phyloP scores from a whole-genome alignment of 2,113 vertebrate genomes.

The Halichoeres trimaculatus region DNA sequence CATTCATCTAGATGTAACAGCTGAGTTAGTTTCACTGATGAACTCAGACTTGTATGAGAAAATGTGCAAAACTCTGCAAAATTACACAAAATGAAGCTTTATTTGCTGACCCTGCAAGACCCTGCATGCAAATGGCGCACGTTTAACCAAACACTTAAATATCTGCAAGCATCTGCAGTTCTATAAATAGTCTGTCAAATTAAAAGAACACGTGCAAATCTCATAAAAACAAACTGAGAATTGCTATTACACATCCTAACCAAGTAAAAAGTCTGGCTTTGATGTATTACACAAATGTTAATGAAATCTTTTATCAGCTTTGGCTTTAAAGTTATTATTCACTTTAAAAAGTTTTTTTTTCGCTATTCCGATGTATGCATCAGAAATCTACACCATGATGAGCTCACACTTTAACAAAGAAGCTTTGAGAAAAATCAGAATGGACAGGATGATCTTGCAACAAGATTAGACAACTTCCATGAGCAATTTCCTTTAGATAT shows the following conservation, averaged over 20 bases:
- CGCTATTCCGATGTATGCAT: too few relatives aligned
- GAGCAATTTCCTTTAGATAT: too few relatives aligned
- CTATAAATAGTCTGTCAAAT: background rate
- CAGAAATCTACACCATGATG: too few relatives aligned
- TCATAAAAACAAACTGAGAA: background rate
- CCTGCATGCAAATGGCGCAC: background rate
- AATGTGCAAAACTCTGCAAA: background rate
- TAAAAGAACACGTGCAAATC: background rate
- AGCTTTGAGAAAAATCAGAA: too few relatives aligned
- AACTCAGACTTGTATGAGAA: background rate
- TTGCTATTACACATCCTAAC: background rate
- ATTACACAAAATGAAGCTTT: background rate
- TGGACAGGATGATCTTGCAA: too few relatives aligned
- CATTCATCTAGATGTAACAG: conserved; percentile 2
- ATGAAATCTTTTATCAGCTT: too few relatives aligned
- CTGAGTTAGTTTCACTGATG: conserved; percentile 23
- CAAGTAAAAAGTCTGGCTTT: background rate
- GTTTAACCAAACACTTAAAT: conserved; percentile 8
- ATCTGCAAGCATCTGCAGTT: background rate
- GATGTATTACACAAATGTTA: too few relatives aligned
- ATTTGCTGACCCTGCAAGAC: background rate
- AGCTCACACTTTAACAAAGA: too few relatives aligned
- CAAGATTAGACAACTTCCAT: too few relatives aligned
- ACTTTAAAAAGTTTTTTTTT: too few relatives aligned
- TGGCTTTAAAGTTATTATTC: too few relatives aligned